Conservation (phyloP, 53 echinoderm and acorn worm genomes). For the Zoroaster sp. region DNA sequence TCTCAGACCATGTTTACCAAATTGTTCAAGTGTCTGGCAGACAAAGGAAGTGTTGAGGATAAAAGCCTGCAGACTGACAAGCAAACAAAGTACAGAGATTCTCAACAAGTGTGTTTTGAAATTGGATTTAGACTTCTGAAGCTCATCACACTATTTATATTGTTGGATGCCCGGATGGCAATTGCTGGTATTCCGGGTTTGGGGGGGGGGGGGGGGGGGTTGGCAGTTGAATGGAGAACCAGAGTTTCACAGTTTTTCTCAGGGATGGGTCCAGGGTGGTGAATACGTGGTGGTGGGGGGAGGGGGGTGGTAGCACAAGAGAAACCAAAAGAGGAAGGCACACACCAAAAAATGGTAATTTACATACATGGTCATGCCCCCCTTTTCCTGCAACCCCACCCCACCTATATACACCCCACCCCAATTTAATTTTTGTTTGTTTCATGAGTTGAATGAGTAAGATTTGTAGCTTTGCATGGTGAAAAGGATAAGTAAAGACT, state of each 20-base stretch:
- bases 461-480: no score
- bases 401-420: no score
- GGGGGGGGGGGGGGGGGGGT: neutral
- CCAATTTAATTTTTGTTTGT: no score
- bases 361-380: no score
- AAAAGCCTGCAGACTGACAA: neutral
- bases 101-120: neutral
- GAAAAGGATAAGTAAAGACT: no score
- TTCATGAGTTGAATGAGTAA: no score
- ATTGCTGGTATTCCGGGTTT: neutral
- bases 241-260: neutral
- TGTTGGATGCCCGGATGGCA: neutral
- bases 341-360: no score
- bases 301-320: neutral
- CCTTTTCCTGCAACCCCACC: no score
- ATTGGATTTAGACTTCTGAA: constrained; percentile 21
- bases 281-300: neutral
- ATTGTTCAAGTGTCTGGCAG: neutral
- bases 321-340: no score
- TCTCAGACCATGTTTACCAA: neutral
- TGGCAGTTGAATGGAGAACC: neutral
- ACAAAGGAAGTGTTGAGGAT: neutral
- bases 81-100: neutral
- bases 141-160: neutral
- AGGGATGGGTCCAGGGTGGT: neutral